Evolutionary conservation across 2,797 vertebrate species (phyloP), one percentile per base, ranked within the genome.

Genomic region (Alosa sapidissima): DNA sequence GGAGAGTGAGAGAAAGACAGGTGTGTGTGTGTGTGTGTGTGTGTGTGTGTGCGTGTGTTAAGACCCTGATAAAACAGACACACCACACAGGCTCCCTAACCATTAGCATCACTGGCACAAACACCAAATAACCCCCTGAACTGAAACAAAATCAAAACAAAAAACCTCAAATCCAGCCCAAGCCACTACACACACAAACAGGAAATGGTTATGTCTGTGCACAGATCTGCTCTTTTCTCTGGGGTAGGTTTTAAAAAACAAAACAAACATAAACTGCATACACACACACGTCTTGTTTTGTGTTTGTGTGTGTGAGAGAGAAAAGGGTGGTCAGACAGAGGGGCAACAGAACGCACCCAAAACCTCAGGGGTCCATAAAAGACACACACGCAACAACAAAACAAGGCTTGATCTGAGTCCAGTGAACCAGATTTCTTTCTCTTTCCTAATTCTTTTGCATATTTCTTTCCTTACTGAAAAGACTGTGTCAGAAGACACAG

Each of bases 161-260:
- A 36, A 75, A 75, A 41, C 68, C 68, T 75, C 68, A 75, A 75
- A 16, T 41, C 33, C 68, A 75, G 28, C 68, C 11, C 5, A 9
- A 75, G 36, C 68, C 68, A 41, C 68, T 6, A 75, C 65, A 72
- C 49, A 81, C 81, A 82, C 81, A 60, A 83, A 45, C 82, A 47
- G 55, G 58, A 65, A 21, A 45, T 45, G 82, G 16, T 65, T 14
- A 11, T 5, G 68, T 41, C 36, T 75, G 33, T 75, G 33, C 5
- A 33, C 5, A 2, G 65, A 24, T 72, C 65, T 33, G 33, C 9
- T 36, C 11, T 75, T 41, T 41, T 36, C 33, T 75, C 33, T 41
- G 33, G 36, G 33, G 33, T 75, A 41, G 68, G 68, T 19, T 14
- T 75, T 41, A 45, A 28, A 6, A 10, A 68, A 75, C 33, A 75